Conservation (phyloP, 2,113 vertebrate genomes). For the Fregata magnificens region DNA sequence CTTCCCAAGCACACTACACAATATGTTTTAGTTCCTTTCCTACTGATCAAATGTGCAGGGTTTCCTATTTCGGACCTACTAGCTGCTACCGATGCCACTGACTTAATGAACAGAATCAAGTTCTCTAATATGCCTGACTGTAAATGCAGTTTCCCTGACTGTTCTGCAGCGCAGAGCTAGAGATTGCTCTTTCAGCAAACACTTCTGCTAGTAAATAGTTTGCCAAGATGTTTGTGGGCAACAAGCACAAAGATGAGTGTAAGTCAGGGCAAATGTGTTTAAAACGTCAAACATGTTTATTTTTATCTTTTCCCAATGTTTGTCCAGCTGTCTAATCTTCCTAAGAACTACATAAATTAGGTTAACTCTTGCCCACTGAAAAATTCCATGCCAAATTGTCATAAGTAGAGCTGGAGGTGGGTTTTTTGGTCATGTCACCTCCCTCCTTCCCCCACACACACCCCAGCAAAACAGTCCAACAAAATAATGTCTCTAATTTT, state of each 20-base stretch:
- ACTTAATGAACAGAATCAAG: neutral
- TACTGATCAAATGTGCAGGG: neutral
- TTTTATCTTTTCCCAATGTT: constrained; percentile 4
- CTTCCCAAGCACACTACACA: neutral
- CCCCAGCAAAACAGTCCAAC: neutral
- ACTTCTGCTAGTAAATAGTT: neutral
- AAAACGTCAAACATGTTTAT: neutral
- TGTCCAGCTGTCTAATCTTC: neutral
- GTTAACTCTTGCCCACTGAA: neutral
- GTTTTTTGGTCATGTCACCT: neutral
- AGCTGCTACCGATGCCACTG: neutral
- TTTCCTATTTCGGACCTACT: neutral
- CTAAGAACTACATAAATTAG: neutral
- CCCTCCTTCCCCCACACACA: neutral
- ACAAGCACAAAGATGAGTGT: neutral
- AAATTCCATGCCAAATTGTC: neutral
- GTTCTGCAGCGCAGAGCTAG: neutral
- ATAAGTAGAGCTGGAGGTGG: neutral
- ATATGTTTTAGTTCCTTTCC: neutral
- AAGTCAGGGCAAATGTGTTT: neutral
- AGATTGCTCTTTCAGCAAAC: neutral
- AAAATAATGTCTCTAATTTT: neutral
- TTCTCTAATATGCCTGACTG: neutral
- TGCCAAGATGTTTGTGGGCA: neutral
- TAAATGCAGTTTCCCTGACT: neutral